Evolutionary conservation across 2,888 invertebrate genomes (phyloP).

Genomic region (Oligia latruncula): DNA sequence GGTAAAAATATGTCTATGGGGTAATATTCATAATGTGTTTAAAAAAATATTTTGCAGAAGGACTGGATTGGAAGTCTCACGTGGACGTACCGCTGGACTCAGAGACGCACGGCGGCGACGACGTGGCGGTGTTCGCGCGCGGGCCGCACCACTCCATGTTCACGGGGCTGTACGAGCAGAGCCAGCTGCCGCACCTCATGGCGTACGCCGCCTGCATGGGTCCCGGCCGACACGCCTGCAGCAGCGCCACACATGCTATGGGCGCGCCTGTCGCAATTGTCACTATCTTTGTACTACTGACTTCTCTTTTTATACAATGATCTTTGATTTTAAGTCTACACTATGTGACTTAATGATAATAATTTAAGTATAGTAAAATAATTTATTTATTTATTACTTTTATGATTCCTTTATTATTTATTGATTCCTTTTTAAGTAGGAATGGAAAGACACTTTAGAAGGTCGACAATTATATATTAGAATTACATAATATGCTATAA

Average conservation of each 20-base stretch:
- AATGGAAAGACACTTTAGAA: too few species aligned
- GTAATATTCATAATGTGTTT: too few species aligned
- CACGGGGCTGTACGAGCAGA: slow-evolving; percentile 94
- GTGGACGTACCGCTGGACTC: slow-evolving; percentile 91
- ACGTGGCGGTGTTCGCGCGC: slow-evolving; percentile 93
- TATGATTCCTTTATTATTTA: too few species aligned
- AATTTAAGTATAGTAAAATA: background rate
- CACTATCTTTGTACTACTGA: slow-evolving; percentile 28
- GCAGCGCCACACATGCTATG: slow-evolving; percentile 20
- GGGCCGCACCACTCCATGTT: slow-evolving; percentile 94
- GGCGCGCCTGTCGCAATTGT: background rate
- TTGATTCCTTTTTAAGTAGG: too few species aligned
- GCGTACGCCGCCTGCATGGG: slow-evolving; percentile 93
- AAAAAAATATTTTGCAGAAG: too few species aligned
- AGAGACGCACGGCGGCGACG: slow-evolving; percentile 95
- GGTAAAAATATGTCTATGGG: too few species aligned
- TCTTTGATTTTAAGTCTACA: background rate
- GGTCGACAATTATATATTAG: too few species aligned
- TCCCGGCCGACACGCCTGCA: slow-evolving; percentile 82
- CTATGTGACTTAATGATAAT: background rate
- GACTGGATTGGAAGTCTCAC: slow-evolving; percentile 90
- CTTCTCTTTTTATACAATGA: slow-evolving; percentile 18
- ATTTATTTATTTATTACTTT: too few species aligned
- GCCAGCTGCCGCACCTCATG: slow-evolving; percentile 94
- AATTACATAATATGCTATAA: background rate